Base-by-base conservation (phyloP, 2,113 vertebrate species). In the Phyllostomus discolor region DNA sequence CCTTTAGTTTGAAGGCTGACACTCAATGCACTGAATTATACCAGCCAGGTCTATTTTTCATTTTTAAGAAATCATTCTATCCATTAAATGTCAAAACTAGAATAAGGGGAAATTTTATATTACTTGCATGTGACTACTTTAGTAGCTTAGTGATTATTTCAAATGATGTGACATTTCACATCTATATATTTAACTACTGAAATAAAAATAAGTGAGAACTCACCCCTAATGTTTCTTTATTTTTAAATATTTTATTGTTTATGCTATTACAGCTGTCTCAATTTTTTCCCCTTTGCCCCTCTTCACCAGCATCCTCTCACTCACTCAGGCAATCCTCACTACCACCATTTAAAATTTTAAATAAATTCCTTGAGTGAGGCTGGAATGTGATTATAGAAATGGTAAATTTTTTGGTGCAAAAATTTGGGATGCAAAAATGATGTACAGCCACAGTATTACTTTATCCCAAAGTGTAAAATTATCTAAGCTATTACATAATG, bases 131-230 rank as follows among this genome's bases (percentile, higher is more conserved):
- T 75, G 52, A 89, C 79, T 85, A 81, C 16, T 80, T 85, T 35
- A 88, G n/a, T 72, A 94, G n/a, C 79, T 62, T 10, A 57, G n/a
- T 84, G 28, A 90, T 83, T 57, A 94, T 82, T 82, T 86, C 50
- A 95, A 84, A 62, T 31, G 16, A 76, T 26, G 41, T 91, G 19
- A 93, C 31, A 90, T 79, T 90, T 90, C 35, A 82, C 31, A 94
- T n/a, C 17, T 88, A 57, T 75, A 48, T 50, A 70, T 31, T 54
- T 82, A 95, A 57, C 31, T 90, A 88, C 7, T 82, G 20, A 94
- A 92, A 88, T 69, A 46, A 75, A 88, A 83, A 33, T 80, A 81
- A 75, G 8, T 67, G 46, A 88, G 78, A 95, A 85, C 28, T 62
- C 24, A 62, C 24, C 59, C 26, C 59, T 62, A 62, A 26, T 62